These are phyloP conservation scores for Bhutanitis thaidina DNA, from an alignment of 2,888 invertebrate species.

Conservation along the genomic window DNA sequence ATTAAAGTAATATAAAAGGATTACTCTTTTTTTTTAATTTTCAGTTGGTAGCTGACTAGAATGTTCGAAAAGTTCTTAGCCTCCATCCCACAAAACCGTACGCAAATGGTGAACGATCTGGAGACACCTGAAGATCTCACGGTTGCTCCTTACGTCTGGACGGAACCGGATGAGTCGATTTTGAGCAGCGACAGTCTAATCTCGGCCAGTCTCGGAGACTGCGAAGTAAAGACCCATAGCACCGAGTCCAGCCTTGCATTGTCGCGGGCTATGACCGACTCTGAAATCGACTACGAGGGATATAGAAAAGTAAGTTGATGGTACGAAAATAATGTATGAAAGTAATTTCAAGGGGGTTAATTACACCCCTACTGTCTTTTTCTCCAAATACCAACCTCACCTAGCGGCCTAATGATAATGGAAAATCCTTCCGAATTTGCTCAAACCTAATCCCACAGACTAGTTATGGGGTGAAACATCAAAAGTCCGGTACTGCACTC, in stretches of 20 bases:
- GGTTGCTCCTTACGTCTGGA: slow-evolving; percentile 49
- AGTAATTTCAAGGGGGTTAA: no score
- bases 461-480: no score
- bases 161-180: slow-evolving; percentile 40
- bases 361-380: no score
- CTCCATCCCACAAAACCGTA: slow-evolving; percentile 56
- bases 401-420: no score
- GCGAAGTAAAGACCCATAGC: slow-evolving; percentile 37
- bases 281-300: slow-evolving; percentile 61
- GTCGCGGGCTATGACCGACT: slow-evolving; percentile 67
- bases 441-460: no score
- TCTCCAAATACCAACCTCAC: no score
- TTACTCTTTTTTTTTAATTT: no score
- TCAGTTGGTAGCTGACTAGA: not conserved
- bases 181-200: slow-evolving; percentile 41
- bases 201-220: slow-evolving; percentile 37
- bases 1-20: no score
- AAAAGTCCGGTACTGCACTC: no score
- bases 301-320: slow-evolving; percentile 48
- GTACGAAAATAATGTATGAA: no score
- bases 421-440: no score
- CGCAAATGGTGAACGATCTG: slow-evolving; percentile 54
- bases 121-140: slow-evolving; percentile 53
- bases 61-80: slow-evolving; percentile 54
- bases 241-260: slow-evolving; percentile 57